These are phyloP conservation scores for Malthinus seriepunctatus DNA, from an alignment of 2,888 invertebrate genomes.

Conservation along the genomic window DNA sequence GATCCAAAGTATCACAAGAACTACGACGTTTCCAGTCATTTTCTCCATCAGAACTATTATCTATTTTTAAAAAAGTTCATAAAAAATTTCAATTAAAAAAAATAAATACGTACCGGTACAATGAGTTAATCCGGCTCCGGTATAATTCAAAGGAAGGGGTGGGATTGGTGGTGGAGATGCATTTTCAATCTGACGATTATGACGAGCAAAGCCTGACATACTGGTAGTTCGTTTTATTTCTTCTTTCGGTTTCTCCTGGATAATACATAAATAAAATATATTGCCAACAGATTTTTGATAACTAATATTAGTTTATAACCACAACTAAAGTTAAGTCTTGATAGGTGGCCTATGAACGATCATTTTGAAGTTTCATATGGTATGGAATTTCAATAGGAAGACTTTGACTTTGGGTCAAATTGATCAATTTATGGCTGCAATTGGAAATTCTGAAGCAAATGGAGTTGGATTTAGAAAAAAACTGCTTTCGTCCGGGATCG, in stretches of 20 bases:
- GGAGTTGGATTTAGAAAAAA: too few species aligned
- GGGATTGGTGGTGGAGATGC: slow-evolving; percentile 70
- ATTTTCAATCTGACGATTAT: slow-evolving; percentile 46
- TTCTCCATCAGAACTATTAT: slow-evolving; percentile 61
- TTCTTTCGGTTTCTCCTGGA: slow-evolving; percentile 41
- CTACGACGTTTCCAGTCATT: slow-evolving; percentile 41
- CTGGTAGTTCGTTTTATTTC: slow-evolving; percentile 47
- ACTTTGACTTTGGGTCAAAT: too few species aligned
- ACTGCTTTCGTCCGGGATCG: too few species aligned
- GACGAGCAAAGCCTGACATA: slow-evolving; percentile 42
- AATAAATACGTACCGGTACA: slow-evolving; percentile 8
- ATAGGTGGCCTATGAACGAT: too few species aligned
- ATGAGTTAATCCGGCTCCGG: slow-evolving; percentile 24
- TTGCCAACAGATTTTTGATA: not conserved
- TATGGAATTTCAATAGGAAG: too few species aligned
- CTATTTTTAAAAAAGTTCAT: slow-evolving; percentile 39
- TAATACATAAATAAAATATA: slow-evolving; percentile 15
- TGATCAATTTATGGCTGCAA: too few species aligned
- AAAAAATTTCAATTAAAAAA: not conserved
- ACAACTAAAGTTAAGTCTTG: too few species aligned
- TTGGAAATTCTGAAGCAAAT: too few species aligned
- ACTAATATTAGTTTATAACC: too few species aligned
- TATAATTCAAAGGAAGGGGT: slow-evolving; percentile 66
- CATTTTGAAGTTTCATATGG: too few species aligned
- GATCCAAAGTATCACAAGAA: slow-evolving; percentile 54